Base-by-base conservation (phyloP, 92 coral and sea anemone genomes). In the Muricea muricata region DNA sequence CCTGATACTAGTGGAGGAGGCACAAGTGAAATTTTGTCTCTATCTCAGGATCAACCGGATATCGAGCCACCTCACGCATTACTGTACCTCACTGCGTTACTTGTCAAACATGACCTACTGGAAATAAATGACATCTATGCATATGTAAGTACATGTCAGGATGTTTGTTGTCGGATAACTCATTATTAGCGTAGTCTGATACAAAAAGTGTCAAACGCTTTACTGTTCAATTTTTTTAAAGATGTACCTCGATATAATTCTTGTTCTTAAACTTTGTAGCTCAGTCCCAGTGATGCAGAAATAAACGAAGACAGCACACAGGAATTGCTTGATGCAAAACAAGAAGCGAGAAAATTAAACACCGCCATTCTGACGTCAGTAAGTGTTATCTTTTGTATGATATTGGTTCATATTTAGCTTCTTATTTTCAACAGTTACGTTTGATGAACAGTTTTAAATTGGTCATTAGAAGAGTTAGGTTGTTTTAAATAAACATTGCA, bases 291-390 rank as follows among this genome's bases (percentile, higher is more conserved):
- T 26, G 99, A 96, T 88, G 79, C 76, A 3, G 97, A 93, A 63
- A 93, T 96, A 71, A 74, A 69, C 3, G 92, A 85, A 39, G 81
- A 86, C 21, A 80, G 83, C 42, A 87, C 95, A 56, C 88, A 92
- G 37, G 86, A 47, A 74, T 86, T 92, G 89, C 61, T 87, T 10
- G 99, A 96, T 25, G 92, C 97, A 10, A 96, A 93, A 61, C 94
- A 96, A 63, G 99, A 96, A 84, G 99, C 99, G 31, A 85, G 87
- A 23, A 93, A 91, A 86, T 88, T 93, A 93, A 96, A 94, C 39
- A 83, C 91, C 33, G 94, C 94, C 15, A 87, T 93, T 24, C 84
- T 96, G 17, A 26, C 65, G 31, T 87, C 99, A 12, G 95, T 96
- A 85, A 42, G 98, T 90, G n/a, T 46, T 4, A 70, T n/a, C 73